These are phyloP conservation scores for Ephestia elutella DNA, from an alignment of 1,140 invertebrate species.

Conservation along the genomic window DNA sequence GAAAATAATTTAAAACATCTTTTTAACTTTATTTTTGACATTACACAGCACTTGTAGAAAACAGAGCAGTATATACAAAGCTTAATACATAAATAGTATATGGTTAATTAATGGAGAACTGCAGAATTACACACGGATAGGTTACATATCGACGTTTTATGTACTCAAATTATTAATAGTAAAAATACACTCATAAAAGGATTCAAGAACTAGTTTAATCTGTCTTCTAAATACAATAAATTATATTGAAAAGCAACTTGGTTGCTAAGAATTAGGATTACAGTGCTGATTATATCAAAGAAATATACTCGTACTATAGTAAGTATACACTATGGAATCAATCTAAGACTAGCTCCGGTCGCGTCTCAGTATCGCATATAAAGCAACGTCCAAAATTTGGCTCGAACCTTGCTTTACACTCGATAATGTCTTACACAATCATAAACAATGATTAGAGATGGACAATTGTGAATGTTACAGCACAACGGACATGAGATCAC, in stretches of 20 bases:
- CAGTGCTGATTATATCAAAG: background rate
- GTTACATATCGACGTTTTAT: too few species aligned
- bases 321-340: background rate
- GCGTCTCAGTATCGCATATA: background rate
- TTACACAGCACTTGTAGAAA: constrained; percentile 6
- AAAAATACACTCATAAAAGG: too few species aligned
- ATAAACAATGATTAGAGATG: constrained; percentile 29
- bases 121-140: too few species aligned
- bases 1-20: constrained; percentile 14
- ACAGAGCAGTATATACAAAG: constrained; percentile 33
- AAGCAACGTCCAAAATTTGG: background rate
- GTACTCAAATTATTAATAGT: too few species aligned
- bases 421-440: background rate
- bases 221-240: background rate
- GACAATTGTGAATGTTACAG: constrained; percentile 43
- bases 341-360: constrained; percentile 41
- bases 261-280: constrained; percentile 37
- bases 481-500: constrained; percentile 61
- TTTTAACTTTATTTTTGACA: constrained; percentile 19
- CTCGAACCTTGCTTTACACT: background rate
- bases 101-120: constrained; percentile 8
- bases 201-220: background rate
- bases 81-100: constrained; percentile 19
- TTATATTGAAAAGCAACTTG: constrained; percentile 39
- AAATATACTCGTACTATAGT: background rate